Evolutionary conservation across 2,888 invertebrate genomes (phyloP).

Genomic region (Nephrocerus scutellatus): DNA sequence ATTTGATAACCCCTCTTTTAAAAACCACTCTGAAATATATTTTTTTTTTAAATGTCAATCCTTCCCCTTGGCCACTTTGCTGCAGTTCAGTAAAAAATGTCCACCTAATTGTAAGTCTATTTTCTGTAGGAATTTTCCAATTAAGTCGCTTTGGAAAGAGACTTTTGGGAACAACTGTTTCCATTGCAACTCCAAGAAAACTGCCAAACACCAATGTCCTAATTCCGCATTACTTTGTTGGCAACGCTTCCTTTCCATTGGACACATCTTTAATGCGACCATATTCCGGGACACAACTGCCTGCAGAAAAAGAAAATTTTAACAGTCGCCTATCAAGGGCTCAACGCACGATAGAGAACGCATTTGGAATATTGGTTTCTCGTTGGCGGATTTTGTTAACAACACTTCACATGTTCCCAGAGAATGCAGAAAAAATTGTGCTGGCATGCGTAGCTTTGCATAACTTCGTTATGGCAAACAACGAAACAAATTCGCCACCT

Average conservation of each 20-base stretch:
- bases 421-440: constrained; percentile 17
- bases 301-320: constrained; percentile 10
- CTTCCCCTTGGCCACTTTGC: too few relatives aligned
- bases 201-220: too few relatives aligned
- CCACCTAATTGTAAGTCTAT: too few relatives aligned
- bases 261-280: constrained; percentile 16
- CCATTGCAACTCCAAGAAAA: too few relatives aligned
- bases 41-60: too few relatives aligned
- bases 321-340: constrained; percentile 17
- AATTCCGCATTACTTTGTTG: constrained; percentile 18
- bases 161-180: too few relatives aligned
- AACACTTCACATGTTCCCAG: constrained; percentile 16
- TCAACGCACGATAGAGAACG: constrained; percentile 13
- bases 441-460: constrained; percentile 18
- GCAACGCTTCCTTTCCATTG: constrained; percentile 14
- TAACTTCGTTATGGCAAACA: constrained; percentile 16
- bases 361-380: constrained; percentile 20
- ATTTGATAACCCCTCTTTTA: too few relatives aligned
- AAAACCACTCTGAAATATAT: too few relatives aligned
- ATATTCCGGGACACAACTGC: constrained; percentile 7
- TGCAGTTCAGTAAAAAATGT: too few relatives aligned
- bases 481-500: too few relatives aligned
- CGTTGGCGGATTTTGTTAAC: constrained; percentile 19
- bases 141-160: too few relatives aligned
- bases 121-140: too few relatives aligned